Evolutionary conservation across 2,888 invertebrate genomes (phyloP), one percentile per base, ranked within the genome.

Genomic region (Strigamia transsilvanica): DNA sequence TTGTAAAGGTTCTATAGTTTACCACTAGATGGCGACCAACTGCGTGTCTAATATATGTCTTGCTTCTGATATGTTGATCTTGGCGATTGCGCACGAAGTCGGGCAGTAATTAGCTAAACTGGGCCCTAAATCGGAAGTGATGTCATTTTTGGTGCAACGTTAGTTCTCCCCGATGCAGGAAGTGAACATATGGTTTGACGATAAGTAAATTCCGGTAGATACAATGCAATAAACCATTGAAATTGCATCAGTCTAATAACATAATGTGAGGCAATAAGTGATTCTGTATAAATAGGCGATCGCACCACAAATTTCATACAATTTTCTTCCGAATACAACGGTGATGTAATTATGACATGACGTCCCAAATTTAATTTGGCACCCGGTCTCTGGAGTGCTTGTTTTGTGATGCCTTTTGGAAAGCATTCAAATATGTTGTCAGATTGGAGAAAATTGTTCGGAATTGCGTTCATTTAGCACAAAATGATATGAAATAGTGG

Each of bases 161-260:
- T 73, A 27, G 12, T 12, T 32, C 23, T 10, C 51, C 15, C 15
- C 32, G 73, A 4, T 73, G 73, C 73, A 66, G 73, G 23, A 73
- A 73, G 32, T 73, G 73, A 32, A 73, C 73, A 73, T 73, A 73
- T 73, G 73, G 27, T 73, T 73, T 73, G 56, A 32, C 27, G 73
- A 73, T 73, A 32, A 73, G 73, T 32, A 56, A 73, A 73, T 73
- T 73, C 73, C 73, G 73, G 73, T 73, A 27, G 73, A 73, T 13
- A 12, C 23, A 73, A 73, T 73, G 32, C 32, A 32, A 73, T 13
- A 73, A 27, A 15, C 73, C 6, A 27, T n/a, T 32, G 15, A 73
- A 73, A 73, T 73, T 73, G 73, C 73, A 73, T 73, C 32, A 73
- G 32, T 15, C 7, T 4, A 23, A 27, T 32, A 13, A 13, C 32